Conservation (phyloP, 2,797 vertebrate genomes). For the Podargus strigoides region DNA sequence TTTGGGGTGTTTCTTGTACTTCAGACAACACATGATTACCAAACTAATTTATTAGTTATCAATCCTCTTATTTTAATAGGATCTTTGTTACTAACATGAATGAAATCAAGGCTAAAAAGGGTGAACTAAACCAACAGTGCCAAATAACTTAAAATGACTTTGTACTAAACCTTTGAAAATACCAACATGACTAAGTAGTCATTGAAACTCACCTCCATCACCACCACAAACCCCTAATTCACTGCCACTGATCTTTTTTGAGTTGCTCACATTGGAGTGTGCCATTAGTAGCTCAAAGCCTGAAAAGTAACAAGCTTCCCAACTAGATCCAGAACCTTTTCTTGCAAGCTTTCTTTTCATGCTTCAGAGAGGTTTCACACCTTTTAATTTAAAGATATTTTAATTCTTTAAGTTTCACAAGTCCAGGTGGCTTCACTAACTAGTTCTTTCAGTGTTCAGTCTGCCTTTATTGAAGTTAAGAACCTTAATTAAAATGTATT, state of each 20-base stretch:
- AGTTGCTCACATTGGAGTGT: background rate
- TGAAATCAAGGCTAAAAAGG: background rate
- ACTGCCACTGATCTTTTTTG: background rate
- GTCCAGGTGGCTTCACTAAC: background rate
- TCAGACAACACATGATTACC: background rate
- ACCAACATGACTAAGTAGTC: background rate
- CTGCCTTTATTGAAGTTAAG: slow-evolving; percentile 11
- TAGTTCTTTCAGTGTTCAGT: background rate
- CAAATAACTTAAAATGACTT: background rate
- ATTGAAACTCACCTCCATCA: background rate
- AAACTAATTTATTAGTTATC: background rate
- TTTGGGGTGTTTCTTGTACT: background rate
- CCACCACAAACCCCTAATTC: background rate
- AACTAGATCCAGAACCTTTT: background rate
- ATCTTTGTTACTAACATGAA: background rate
- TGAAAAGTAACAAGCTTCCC: background rate
- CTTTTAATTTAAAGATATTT: slow-evolving; percentile 35
- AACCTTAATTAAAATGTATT: slow-evolving; percentile 30
- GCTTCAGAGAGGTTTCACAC: slow-evolving; percentile 10
- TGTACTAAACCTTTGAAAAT: background rate
- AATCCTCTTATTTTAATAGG: background rate
- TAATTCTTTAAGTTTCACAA: slow-evolving; percentile 39
- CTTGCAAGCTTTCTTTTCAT: background rate
- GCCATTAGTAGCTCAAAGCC: slow-evolving; percentile 20
- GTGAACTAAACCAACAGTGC: background rate